phyloP scores from a whole-genome alignment of 2,888 invertebrate species.

The Ecdyonurus torrentis region DNA sequence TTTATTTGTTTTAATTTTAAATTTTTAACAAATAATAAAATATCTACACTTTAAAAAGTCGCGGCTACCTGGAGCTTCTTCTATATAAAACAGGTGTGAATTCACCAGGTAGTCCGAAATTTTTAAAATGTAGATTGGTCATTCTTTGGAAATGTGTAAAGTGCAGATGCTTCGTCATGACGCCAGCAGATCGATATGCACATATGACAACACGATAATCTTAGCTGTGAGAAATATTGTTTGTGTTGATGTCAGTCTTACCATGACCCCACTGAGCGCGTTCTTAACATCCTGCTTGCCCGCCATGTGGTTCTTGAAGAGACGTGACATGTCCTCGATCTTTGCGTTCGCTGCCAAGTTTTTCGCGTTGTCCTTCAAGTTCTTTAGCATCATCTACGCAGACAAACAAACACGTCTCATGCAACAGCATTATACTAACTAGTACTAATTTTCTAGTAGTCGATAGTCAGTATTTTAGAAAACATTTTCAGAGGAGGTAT shows the following conservation, averaged over 20 bases:
- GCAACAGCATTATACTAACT: too few species aligned
- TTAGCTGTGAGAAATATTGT: not conserved
- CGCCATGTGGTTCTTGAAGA: constrained; percentile 86
- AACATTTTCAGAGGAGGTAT: too few species aligned
- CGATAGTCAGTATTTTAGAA: not conserved
- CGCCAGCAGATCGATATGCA: too few species aligned
- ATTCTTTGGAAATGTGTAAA: too few species aligned
- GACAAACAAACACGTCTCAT: constrained; percentile 10
- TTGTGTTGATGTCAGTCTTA: constrained; percentile 34
- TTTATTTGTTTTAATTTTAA: not conserved
- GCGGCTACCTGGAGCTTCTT: too few species aligned
- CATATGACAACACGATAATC: too few species aligned
- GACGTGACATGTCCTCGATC: constrained; percentile 93
- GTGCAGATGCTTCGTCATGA: too few species aligned
- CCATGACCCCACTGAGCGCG: constrained; percentile 87
- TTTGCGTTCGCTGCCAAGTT: constrained; percentile 93
- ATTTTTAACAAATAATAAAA: not conserved
- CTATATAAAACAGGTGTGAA: too few species aligned
- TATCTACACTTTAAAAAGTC: too few species aligned
- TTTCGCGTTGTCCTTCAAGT: constrained; percentile 80
- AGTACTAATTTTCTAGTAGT: not conserved
- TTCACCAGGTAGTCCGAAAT: too few species aligned
- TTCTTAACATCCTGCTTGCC: constrained; percentile 86
- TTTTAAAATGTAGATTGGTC: too few species aligned
- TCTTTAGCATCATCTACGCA: constrained; percentile 82